A percentile compares a stretch with the other conserved stretches of the same genome.
These are phyloP conservation scores for Albula glossodonta DNA, from an alignment of 2,113 vertebrate genomes.

Conservation along the genomic window DNA sequence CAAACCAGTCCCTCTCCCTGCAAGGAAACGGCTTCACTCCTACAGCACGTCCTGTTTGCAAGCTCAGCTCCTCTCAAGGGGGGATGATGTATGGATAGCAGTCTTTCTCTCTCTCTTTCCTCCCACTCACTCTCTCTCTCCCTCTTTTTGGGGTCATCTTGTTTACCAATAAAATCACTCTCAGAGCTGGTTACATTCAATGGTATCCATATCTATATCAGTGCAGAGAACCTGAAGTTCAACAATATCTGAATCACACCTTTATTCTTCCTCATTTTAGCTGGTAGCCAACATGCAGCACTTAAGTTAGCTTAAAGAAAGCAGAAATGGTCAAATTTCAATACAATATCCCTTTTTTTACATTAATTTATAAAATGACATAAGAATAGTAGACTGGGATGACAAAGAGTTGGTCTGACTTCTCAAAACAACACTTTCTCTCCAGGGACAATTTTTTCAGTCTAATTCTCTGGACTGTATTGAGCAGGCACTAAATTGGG, in stretches of 20 bases:
- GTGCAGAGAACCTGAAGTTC: background rate
- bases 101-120: background rate
- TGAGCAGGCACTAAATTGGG: background rate
- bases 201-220: background rate
- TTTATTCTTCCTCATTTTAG: background rate
- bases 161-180: background rate
- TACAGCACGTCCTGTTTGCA: conserved; percentile 1
- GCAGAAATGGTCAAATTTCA: background rate
- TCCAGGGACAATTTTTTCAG: background rate
- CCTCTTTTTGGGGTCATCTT: background rate
- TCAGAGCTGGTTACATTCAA: background rate
- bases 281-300: background rate
- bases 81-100: background rate
- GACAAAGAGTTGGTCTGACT: background rate
- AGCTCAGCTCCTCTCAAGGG: background rate
- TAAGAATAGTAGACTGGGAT: background rate
- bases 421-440: background rate
- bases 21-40: conserved; percentile 2
- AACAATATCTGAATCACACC: background rate
- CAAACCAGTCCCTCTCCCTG: conserved; percentile 5
- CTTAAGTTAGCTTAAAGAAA: background rate
- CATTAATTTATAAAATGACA: background rate
- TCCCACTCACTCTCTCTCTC: background rate
- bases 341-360: background rate
- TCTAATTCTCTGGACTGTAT: background rate